Conservation (phyloP, 2,888 invertebrate species). For the Strigamia transsilvanica region DNA sequence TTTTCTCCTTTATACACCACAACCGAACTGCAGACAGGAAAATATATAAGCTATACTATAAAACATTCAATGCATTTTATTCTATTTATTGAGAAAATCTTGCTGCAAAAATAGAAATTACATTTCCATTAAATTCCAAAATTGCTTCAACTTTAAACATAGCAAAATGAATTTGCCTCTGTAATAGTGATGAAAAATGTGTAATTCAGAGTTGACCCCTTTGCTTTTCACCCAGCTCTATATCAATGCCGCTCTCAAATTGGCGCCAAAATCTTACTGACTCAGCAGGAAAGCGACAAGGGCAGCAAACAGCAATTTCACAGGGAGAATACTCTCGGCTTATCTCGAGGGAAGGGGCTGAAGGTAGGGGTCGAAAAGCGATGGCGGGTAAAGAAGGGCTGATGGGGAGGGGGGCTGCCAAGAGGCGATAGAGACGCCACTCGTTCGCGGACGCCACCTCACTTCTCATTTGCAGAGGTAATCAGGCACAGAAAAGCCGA, state of each 20-base stretch:
- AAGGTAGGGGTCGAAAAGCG: constrained; percentile 34
- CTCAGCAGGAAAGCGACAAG: constrained; percentile 42
- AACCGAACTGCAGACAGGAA: neutral
- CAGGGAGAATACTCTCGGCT: constrained; percentile 45
- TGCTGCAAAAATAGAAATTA: too few species aligned
- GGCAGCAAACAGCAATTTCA: constrained; percentile 45
- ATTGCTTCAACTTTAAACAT: neutral
- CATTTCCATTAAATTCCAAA: neutral
- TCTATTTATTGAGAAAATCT: too few species aligned
- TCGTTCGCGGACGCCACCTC: constrained; percentile 43
- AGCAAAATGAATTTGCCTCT: neutral
- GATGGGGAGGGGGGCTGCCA: constrained; percentile 48
- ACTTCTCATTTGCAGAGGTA: constrained; percentile 49
- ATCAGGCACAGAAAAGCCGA: constrained; percentile 49
- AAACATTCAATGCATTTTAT: too few species aligned
- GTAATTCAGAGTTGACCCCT: constrained; percentile 7
- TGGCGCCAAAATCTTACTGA: constrained; percentile 39
- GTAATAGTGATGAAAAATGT: constrained; percentile 1
- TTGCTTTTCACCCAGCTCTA: constrained; percentile 17
- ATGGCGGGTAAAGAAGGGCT: neutral
- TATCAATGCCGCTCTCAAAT: constrained; percentile 35
- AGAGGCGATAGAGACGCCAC: constrained; percentile 48
- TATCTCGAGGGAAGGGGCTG: constrained; percentile 43
- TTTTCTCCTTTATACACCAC: neutral
- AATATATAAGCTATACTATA: neutral